A percentile compares a stretch with the other conserved stretches of the same genome.
phyloP scores from a whole-genome alignment of 2,797 vertebrate species.

The Synaphobranchus kaupii region DNA sequence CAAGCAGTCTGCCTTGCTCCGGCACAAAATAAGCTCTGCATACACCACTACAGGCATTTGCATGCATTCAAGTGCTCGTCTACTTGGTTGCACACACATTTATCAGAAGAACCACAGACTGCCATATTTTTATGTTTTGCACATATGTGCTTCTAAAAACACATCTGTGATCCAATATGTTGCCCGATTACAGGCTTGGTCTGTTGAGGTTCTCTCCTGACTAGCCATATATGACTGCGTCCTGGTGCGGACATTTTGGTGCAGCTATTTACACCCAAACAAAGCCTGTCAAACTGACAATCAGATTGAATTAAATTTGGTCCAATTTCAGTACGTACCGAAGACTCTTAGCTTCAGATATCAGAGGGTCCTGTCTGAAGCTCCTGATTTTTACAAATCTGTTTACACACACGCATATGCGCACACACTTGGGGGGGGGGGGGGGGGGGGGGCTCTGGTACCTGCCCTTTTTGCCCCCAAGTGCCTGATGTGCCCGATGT shows the following conservation, averaged over 20 bases:
- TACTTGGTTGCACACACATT: neutral
- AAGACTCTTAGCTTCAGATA: constrained; percentile 18
- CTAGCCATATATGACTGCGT: neutral
- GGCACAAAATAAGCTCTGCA: neutral
- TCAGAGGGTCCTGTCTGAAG: neutral
- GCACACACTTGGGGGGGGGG: no score
- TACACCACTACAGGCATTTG: neutral
- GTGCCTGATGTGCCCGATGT: neutral
- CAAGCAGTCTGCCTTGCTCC: neutral
- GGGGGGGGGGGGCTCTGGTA: no score
- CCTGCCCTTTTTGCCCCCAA: neutral
- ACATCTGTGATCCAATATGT: neutral
- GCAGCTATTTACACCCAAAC: neutral
- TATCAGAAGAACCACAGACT: neutral
- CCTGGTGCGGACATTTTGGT: neutral
- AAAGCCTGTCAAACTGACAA: neutral
- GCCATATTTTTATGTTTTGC: neutral
- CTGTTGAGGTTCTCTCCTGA: neutral
- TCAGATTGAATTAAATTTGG: constrained; percentile 25
- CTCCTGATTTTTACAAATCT: neutral
- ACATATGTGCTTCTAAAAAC: neutral
- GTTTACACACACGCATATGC: neutral
- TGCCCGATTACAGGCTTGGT: neutral
- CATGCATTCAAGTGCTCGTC: neutral
- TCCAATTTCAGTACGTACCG: constrained; percentile 18